Evolutionary conservation across 2,888 invertebrate species (phyloP), one percentile per base, ranked within the genome.

Genomic region (Itoplectis maculator): DNA sequence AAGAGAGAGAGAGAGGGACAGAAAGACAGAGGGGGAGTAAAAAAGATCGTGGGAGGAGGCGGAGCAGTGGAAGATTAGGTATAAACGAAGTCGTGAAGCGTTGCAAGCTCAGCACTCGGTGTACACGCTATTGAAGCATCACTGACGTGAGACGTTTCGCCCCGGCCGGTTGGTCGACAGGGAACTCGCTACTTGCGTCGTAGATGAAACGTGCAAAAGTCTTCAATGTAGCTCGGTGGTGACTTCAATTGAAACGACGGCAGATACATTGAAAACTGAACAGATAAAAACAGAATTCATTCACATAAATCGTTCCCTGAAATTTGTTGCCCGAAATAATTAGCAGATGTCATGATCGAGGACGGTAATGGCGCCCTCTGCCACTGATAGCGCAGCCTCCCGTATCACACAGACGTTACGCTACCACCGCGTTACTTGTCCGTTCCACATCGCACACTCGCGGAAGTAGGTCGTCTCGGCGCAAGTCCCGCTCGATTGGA

Each of bases 391-490:
- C 5, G 5, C 29, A 29, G 29, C 29, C 29, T 29, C 3, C 29
- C 5, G 35, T 35, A n/a, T 29, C 18, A 29, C 35, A n/a, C 11
- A 42, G 4, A 13, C 8, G 3, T 65, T 45, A 20, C 3, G 42
- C 15, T 5, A 18, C 20, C n/a, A 20, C 35, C 35, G 18, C 45
- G 45, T 47, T 56, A 59, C 42, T 47, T 0, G 81, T 29, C 42
- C 65, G 56, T 74, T 49, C 63, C 40, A 74, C 29, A 72, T 59
- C 59, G 72, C 63, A 66, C 13, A 49, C 45, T 69, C 56, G 65
- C 73, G 78, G 74, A 82, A 74, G 65, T 82, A 82, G 82, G 78
- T 82, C 82, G 78, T 65, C 40, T 20, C 51, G 61, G 56, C 47
- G 68, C 35, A 49, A 49, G 23, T 37, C 54, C 13, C 40, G 56